Conservation (phyloP, 2,888 invertebrate species). For the Adelognathus sp. region DNA sequence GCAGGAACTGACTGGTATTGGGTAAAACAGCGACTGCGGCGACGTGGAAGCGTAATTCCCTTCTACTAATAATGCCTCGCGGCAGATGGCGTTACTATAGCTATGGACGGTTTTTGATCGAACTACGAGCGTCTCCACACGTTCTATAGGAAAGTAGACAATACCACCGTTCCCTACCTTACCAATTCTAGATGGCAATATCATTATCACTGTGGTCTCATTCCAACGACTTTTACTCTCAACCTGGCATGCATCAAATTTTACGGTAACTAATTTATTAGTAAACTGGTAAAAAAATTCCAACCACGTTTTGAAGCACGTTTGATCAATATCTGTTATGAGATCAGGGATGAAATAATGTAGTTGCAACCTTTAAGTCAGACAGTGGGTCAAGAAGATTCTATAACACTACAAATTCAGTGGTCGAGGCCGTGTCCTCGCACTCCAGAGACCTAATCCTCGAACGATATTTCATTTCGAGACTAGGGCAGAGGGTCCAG, state of each 20-base stretch:
- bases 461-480: conserved; percentile 64
- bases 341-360: background rate
- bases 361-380: background rate
- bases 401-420: background rate
- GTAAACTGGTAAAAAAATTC: background rate
- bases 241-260: background rate
- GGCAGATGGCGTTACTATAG: background rate
- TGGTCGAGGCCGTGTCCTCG: background rate
- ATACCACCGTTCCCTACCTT: background rate
- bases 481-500: conserved; percentile 56
- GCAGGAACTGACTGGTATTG: background rate
- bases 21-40: background rate
- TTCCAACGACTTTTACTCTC: background rate
- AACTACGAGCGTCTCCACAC: conserved; percentile 11
- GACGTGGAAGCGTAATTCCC: background rate
- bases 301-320: no score
- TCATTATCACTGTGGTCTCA: background rate
- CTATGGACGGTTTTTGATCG: background rate
- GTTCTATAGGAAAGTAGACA: background rate
- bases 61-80: background rate
- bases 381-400: conserved; percentile 35
- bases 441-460: conserved; percentile 54
- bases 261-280: background rate
- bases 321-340: background rate
- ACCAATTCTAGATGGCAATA: conserved; percentile 34